Percentiles rank a stretch among this genome's conserved stretches.
Evolutionary conservation across 2,113 vertebrate genomes (phyloP).

Genomic region (Corythornis cristatus): DNA sequence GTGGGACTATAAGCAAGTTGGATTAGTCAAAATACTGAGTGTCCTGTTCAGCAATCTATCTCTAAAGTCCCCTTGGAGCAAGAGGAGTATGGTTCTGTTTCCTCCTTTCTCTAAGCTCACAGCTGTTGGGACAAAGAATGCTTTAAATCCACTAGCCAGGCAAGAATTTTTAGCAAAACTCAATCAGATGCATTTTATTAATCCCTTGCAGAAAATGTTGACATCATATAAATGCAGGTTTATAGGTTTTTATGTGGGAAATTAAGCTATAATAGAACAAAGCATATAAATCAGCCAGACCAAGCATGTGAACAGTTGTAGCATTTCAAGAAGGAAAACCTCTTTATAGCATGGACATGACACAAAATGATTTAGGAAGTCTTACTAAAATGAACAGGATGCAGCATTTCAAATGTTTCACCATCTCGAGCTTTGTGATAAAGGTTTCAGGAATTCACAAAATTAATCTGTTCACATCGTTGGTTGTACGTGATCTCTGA

Average conservation of each 20-base stretch:
- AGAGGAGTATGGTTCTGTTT: neutral
- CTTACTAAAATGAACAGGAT: constrained; percentile 43
- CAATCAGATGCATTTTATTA: constrained; percentile 14
- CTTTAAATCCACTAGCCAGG: constrained; percentile 28
- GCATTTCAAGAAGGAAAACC: neutral
- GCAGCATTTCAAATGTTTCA: constrained; percentile 39
- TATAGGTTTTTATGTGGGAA: neutral
- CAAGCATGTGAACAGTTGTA: neutral
- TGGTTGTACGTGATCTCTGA: neutral
- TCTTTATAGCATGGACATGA: neutral
- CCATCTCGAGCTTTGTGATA: neutral
- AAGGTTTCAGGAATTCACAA: constrained; percentile 1
- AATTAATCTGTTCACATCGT: constrained; percentile 3
- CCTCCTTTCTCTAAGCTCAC: neutral
- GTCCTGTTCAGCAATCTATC: neutral
- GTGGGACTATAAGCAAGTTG: neutral
- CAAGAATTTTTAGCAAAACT: constrained; percentile 6
- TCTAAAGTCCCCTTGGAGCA: neutral
- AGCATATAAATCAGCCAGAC: constrained; percentile 15
- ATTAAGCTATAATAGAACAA: neutral
- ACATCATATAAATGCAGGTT: neutral
- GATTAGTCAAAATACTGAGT: neutral
- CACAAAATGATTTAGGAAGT: constrained; percentile 10
- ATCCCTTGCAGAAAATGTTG: constrained; percentile 11
- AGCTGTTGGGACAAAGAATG: constrained; percentile 45